Conservation (phyloP, 2,113 vertebrate species). For the Labrus mixtus region DNA sequence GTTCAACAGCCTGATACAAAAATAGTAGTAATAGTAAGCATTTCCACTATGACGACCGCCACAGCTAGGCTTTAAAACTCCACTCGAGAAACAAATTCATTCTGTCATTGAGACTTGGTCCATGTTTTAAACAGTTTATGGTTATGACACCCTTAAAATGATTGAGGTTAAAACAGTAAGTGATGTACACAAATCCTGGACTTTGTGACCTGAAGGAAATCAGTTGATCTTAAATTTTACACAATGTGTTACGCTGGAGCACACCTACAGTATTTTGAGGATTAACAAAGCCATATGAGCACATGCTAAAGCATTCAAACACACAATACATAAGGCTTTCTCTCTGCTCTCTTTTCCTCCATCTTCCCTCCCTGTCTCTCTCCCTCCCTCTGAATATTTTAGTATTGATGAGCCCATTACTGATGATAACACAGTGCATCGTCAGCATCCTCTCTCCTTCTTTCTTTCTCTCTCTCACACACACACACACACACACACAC, state of each 20-base stretch:
- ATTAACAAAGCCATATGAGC: slow-evolving; percentile 23
- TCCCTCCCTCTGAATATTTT: slow-evolving; percentile 75
- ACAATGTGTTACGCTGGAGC: slow-evolving; percentile 15
- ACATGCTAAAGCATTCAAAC: slow-evolving; percentile 26
- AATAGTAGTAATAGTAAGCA: no score
- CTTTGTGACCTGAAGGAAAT: no score
- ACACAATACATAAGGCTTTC: slow-evolving; percentile 9
- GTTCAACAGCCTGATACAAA: no score
- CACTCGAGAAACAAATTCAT: no score
- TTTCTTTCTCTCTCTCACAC: not conserved
- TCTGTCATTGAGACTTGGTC: no score
- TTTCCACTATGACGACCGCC: no score
- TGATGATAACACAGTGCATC: slow-evolving; percentile 76
- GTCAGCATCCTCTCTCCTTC: slow-evolving; percentile 72
- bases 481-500: slow-evolving; percentile 30
- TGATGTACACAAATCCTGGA: not conserved
- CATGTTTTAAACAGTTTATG: no score
- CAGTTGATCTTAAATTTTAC: slow-evolving; percentile 3
- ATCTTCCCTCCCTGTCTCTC: slow-evolving; percentile 19
- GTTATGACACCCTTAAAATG: no score
- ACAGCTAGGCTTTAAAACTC: no score
- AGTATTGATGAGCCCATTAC: slow-evolving; percentile 84
- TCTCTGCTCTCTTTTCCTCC: slow-evolving; percentile 12
- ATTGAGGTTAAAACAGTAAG: not conserved
- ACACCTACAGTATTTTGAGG: slow-evolving; percentile 9